A percentile compares a stretch with the other conserved stretches of the same genome.
phyloP scores from a whole-genome alignment of 2,797 vertebrate species.

The Petrocephalus sullivani region DNA sequence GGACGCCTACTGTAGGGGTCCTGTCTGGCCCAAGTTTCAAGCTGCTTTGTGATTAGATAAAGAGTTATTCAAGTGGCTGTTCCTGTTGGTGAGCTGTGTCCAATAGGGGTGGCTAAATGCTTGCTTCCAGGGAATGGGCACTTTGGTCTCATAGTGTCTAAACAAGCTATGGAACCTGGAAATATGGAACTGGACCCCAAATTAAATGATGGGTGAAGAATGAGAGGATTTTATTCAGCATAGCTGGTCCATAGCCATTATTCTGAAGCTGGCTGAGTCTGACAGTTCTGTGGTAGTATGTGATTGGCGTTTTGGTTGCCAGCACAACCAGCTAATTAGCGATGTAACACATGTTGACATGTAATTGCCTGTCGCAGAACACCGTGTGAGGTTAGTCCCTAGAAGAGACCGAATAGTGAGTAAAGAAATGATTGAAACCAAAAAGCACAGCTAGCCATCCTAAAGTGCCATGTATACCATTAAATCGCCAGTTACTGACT shows the following conservation, averaged over 20 bases:
- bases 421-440: not conserved
- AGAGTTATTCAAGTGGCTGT: not conserved
- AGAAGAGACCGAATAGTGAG: not conserved
- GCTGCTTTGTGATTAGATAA: conserved; percentile 3
- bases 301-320: not conserved
- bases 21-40: not conserved
- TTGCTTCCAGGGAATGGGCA: not conserved
- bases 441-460: not conserved
- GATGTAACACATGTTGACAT: not conserved
- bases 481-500: not conserved
- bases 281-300: not conserved
- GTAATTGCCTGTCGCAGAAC: not conserved
- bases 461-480: not conserved
- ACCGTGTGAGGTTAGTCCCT: not conserved
- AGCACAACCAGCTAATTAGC: not conserved
- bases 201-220: not conserved
- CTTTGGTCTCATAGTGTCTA: not conserved
- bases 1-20: conserved; percentile 2
- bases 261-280: not conserved
- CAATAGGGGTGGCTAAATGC: not conserved
- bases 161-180: not conserved
- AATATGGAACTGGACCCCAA: not conserved
- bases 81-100: not conserved
- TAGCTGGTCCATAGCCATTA: not conserved
- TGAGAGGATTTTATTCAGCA: not conserved